These are phyloP conservation scores for Agonopterix arenella DNA, from an alignment of 2,888 invertebrate species.

Conservation along the genomic window DNA sequence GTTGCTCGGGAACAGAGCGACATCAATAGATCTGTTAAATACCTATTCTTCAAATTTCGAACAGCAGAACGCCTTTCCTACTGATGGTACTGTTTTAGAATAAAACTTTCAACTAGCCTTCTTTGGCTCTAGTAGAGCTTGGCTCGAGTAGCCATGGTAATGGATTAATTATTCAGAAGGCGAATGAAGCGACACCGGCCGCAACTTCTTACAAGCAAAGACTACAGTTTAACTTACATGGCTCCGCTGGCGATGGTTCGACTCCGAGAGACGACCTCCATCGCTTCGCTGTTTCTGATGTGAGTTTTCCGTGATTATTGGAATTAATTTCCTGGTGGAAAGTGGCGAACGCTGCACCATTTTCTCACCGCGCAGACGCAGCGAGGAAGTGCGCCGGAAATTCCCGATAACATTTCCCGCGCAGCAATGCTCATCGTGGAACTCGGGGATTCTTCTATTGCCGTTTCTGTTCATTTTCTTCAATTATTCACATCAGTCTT, in stretches of 20 bases:
- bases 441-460: slow-evolving; percentile 57
- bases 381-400: slow-evolving; percentile 80
- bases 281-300: slow-evolving; percentile 65
- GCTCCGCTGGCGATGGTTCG: slow-evolving; percentile 73
- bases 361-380: slow-evolving; percentile 82
- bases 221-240: slow-evolving; percentile 62
- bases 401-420: slow-evolving; percentile 70
- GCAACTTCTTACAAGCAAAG: neutral
- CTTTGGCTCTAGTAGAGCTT: slow-evolving; percentile 15
- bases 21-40: too few relatives aligned
- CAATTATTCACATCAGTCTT: slow-evolving; percentile 57
- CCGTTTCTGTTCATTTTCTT: slow-evolving; percentile 67
- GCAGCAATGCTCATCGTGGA: slow-evolving; percentile 70
- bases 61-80: too few relatives aligned
- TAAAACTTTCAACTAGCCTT: neutral
- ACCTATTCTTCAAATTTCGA: too few relatives aligned
- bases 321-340: slow-evolving; percentile 72
- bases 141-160: slow-evolving; percentile 31
- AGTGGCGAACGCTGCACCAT: slow-evolving; percentile 74
- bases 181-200: neutral
- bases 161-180: slow-evolving; percentile 13
- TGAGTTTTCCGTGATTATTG: slow-evolving; percentile 80
- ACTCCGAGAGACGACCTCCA: slow-evolving; percentile 60
- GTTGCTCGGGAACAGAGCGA: too few relatives aligned
- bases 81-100: too few relatives aligned